phyloP scores from a whole-genome alignment of 2,888 invertebrate species.

The Saturnia pavonia region DNA sequence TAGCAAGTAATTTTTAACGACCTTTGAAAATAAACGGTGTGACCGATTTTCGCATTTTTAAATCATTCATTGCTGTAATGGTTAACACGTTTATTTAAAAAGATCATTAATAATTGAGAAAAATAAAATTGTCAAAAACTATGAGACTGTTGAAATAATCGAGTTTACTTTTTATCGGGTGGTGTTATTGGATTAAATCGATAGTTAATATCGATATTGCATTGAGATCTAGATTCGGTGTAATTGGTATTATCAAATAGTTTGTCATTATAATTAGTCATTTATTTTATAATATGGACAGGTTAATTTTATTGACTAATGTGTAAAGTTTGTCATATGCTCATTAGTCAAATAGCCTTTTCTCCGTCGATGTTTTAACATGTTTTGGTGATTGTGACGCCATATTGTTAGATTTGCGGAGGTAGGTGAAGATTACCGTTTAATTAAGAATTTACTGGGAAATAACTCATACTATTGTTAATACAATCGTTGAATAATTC shows the following conservation, averaged over 20 bases:
- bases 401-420: background rate
- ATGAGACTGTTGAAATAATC: background rate
- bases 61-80: too few species aligned
- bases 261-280: background rate
- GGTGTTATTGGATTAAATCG: background rate
- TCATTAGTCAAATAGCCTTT: too few species aligned
- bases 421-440: background rate
- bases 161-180: background rate
- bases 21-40: background rate
- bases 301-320: too few species aligned
- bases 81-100: background rate
- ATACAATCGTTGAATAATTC: background rate
- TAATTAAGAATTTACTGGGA: background rate
- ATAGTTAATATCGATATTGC: background rate
- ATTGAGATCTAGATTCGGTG: background rate
- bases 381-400: background rate
- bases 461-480: background rate
- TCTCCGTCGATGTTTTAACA: too few species aligned
- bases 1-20: background rate
- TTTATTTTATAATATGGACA: slow-evolving; percentile 6
- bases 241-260: background rate
- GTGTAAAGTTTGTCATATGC: too few species aligned
- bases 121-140: background rate
- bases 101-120: too few species aligned
- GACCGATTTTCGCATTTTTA: background rate